Percentiles rank a stretch among this genome's conserved stretches.
These are phyloP conservation scores for Panonychus citri DNA, from an alignment of 1,140 invertebrate genomes.

Conservation along the genomic window DNA sequence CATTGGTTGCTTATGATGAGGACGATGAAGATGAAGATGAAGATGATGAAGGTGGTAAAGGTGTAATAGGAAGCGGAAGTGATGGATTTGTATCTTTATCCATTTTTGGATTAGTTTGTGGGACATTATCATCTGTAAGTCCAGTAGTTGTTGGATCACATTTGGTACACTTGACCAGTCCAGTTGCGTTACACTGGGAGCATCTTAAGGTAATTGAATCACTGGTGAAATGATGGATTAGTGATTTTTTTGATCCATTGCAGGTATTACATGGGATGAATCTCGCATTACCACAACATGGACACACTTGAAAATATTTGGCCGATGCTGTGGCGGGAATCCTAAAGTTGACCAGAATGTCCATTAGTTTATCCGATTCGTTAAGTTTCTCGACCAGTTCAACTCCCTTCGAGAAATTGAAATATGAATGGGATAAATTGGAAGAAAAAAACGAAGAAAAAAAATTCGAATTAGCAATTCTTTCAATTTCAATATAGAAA, in stretches of 20 bases:
- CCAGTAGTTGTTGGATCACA: not conserved
- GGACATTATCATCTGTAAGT: no score
- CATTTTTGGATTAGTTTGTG: no score
- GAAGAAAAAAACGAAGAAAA: not conserved
- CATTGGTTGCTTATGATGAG: no score
- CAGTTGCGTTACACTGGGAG: slow-evolving; percentile 4
- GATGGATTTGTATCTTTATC: no score
- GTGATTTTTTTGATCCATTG: slow-evolving; percentile 6
- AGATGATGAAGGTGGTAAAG: no score
- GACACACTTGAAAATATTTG: not conserved
- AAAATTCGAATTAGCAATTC: slow-evolving; percentile 17
- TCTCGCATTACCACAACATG: slow-evolving; percentile 1
- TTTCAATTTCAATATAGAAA: slow-evolving; percentile 76
- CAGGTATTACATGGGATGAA: slow-evolving; percentile 8
- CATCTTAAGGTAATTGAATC: slow-evolving; percentile 4
- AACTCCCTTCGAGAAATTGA: slow-evolving; percentile 1
- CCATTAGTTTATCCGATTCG: slow-evolving; percentile 3
- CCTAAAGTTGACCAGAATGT: not conserved
- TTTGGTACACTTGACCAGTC: slow-evolving; percentile 6
- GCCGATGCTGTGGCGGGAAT: not conserved
- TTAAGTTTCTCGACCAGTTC: slow-evolving; percentile 4
- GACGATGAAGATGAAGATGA: no score
- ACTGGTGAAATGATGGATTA: slow-evolving; percentile 4
- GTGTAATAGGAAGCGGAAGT: no score
- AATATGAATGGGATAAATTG: no score